Evolutionary conservation across 2,888 invertebrate species (phyloP), one percentile per base, ranked within the genome.

Genomic region (Dryobota labecula): DNA sequence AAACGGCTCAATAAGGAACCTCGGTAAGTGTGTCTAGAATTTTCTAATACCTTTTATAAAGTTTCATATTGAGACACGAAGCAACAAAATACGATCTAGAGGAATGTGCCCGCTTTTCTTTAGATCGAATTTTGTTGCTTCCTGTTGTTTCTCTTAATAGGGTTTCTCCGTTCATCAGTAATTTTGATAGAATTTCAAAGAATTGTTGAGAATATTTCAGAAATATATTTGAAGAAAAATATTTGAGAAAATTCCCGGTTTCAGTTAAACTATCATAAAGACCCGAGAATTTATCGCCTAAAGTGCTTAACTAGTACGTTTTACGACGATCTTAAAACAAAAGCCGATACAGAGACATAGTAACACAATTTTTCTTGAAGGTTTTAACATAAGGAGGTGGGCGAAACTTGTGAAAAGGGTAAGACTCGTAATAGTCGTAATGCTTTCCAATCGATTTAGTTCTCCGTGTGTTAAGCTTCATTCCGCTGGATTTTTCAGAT

Each of bases 361-460:
- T 79, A 67, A 57, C 53, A 69, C 56, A 60, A 81, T 82, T 84
- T 81, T 75, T 83, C 72, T 71, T 82, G 58, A 47, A 66, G 74
- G 73, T 71, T 73, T 83, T 70, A 83, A 76, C 57, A 71, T 65
- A 73, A 65, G 60, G 64, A 81, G 74, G 71, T 71, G 64, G 60
- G 76, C 24, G 53, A 77, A 79, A 70, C 73, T 77, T 68, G 67
- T 73, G 78, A 76, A 75, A 78, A 73, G 71, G 74, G 56, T 64
- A 72, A 73, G 71, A 58, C 72, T 70, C 64, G 73, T 78, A 78
- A 83, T 80, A 58, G 70, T 70, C 64, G 73, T 78, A 78, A 83
- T 80, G 66, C 53, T 79, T 84, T 84, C 74, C 76, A 75, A 80
- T 84, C 76, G 76, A 83, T 83, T 82, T 79, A 73, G 70, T 78